Percentiles rank a stretch among this genome's conserved stretches.
phyloP scores from a whole-genome alignment of 2,797 vertebrate genomes.

The Falco berigora region DNA sequence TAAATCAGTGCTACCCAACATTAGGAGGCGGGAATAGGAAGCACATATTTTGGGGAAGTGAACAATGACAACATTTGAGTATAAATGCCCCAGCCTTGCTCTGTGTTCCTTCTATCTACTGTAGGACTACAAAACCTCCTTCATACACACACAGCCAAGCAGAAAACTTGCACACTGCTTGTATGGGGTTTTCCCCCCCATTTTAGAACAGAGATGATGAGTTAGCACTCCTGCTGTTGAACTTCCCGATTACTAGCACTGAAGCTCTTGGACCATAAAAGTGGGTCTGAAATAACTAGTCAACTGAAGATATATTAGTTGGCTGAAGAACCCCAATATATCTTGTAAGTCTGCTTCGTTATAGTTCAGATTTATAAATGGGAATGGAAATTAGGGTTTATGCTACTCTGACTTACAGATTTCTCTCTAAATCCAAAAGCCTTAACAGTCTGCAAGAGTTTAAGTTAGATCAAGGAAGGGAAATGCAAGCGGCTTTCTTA shows the following conservation, averaged over 20 bases:
- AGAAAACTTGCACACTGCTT: not conserved
- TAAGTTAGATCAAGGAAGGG: not conserved
- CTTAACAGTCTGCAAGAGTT: not conserved
- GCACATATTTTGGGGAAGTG: not conserved
- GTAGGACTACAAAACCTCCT: not conserved
- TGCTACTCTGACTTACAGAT: not conserved
- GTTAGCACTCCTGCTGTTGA: not conserved
- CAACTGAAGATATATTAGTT: not conserved
- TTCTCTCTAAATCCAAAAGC: not conserved
- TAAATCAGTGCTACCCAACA: not conserved
- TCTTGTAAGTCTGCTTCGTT: not conserved
- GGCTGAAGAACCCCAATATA: too few species aligned
- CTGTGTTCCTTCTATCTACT: not conserved
- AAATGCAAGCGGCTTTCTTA: not conserved
- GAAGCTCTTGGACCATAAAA: not conserved
- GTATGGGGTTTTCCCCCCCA: not conserved
- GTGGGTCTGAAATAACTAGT: not conserved
- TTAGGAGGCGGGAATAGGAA: not conserved
- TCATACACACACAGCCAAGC: not conserved
- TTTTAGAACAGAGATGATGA: not conserved
- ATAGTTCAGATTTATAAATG: not conserved
- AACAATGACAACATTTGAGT: not conserved
- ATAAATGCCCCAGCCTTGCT: not conserved
- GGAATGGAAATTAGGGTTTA: not conserved
- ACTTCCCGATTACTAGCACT: not conserved